Conservation (phyloP, 1,140 invertebrate species). For the Drosophila erecta region DNA sequence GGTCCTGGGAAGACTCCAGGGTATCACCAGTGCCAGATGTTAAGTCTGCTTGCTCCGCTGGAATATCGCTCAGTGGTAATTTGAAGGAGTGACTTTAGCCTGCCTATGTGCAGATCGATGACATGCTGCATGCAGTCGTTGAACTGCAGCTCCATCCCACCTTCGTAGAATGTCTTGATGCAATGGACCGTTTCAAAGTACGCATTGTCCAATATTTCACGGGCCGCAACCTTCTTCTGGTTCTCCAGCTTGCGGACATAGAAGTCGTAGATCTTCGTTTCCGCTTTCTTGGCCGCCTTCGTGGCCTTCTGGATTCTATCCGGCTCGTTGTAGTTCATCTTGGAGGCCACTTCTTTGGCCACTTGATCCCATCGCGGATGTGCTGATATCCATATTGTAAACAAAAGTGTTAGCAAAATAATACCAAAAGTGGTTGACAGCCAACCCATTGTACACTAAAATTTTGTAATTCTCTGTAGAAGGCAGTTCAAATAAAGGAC, state of each 20-base stretch:
- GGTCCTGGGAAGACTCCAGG: neutral
- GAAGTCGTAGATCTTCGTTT: neutral
- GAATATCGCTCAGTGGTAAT: too few species aligned
- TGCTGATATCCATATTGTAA: neutral
- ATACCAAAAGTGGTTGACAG: neutral
- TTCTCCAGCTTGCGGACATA: neutral
- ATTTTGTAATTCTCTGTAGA: too few species aligned
- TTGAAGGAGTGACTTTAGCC: neutral
- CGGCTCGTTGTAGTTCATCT: neutral
- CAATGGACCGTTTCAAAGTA: neutral
- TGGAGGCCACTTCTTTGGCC: neutral
- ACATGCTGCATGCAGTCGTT: conserved; percentile 8
- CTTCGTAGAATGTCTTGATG: neutral
- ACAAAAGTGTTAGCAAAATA: neutral
- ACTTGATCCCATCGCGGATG: conserved; percentile 1
- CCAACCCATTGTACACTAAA: conserved; percentile 20
- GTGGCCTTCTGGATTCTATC: neutral
- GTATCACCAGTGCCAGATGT: conserved; percentile 5
- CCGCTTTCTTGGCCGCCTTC: neutral
- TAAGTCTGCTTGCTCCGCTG: conserved; percentile 18
- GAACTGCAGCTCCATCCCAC: neutral
- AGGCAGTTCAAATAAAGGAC: too few species aligned
- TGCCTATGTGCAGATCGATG: neutral
- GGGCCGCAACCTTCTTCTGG: neutral
- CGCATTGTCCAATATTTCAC: neutral